phyloP scores from a whole-genome alignment of 2,888 invertebrate species.

The Yponomeuta cagnagella region DNA sequence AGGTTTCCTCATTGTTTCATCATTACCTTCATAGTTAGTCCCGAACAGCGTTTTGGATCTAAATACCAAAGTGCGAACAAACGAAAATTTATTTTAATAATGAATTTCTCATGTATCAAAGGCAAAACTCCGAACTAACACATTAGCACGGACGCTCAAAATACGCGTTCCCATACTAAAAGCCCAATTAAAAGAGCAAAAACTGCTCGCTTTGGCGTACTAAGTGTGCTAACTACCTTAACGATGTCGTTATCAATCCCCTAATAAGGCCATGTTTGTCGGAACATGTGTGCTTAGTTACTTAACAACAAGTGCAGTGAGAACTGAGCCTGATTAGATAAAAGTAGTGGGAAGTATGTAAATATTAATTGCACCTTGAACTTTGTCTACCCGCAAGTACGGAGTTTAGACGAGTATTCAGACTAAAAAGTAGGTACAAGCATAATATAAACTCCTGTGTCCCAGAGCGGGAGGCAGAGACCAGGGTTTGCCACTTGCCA shows the following conservation, averaged over 20 bases:
- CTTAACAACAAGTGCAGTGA: conserved; percentile 40
- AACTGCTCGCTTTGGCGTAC: not conserved
- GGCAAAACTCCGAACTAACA: not conserved
- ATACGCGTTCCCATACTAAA: conserved; percentile 15
- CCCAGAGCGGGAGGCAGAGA: no score
- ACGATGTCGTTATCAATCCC: conserved; percentile 55
- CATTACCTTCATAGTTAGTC: no score
- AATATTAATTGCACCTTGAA: not conserved
- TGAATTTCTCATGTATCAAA: not conserved
- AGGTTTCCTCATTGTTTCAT: no score
- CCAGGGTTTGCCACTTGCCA: no score
- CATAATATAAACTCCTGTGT: no score
- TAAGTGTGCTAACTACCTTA: conserved; percentile 29
- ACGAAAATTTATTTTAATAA: not conserved
- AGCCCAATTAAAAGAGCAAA: conserved; percentile 15
- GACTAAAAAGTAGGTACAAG: no score
- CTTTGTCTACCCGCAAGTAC: not conserved
- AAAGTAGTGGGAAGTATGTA: not conserved
- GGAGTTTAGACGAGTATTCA: no score
- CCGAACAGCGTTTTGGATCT: not conserved
- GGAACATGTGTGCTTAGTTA: conserved; percentile 27
- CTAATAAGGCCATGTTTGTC: conserved; percentile 17
- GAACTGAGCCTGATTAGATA: not conserved
- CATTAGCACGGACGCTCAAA: not conserved
- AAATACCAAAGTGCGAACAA: not conserved